Evolutionary conservation across 2,113 vertebrate species (phyloP).

Genomic region (Gadus chalcogrammus): DNA sequence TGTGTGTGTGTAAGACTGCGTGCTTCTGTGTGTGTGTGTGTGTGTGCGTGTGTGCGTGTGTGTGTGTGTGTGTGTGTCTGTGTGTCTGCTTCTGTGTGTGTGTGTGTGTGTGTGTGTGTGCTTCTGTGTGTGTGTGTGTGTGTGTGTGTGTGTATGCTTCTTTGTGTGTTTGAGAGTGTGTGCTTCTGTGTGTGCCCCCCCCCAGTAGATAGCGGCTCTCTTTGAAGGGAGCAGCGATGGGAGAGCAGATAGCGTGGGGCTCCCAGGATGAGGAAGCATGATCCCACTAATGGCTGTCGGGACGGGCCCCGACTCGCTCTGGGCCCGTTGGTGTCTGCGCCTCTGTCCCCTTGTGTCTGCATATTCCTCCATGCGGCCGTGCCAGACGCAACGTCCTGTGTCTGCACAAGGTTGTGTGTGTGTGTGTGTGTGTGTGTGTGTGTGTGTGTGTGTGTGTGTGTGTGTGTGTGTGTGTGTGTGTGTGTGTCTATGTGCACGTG

Average conservation of each 20-base stretch:
- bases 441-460: conserved; percentile 3
- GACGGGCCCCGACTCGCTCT: conserved; percentile 29
- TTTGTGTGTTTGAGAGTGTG: background rate
- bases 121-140: background rate
- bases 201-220: conserved; percentile 30
- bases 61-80: background rate
- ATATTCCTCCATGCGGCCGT: too few species aligned
- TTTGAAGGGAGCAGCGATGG: conserved; percentile 43
- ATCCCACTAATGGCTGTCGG: conserved; percentile 20
- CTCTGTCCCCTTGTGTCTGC: too few species aligned
- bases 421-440: conserved; percentile 1
- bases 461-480: background rate
- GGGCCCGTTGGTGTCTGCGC: background rate
- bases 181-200: too few species aligned
- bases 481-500: background rate
- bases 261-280: conserved; percentile 35
- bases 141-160: conserved; percentile 8
- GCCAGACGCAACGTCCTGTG: too few species aligned
- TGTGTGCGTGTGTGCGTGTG: conserved; percentile 12
- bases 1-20: too few species aligned
- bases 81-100: too few species aligned
- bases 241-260: conserved; percentile 38
- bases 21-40: background rate
- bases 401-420: background rate
- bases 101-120: background rate